Conservation (phyloP, 1,140 invertebrate genomes). For the Plutomurus gul region DNA sequence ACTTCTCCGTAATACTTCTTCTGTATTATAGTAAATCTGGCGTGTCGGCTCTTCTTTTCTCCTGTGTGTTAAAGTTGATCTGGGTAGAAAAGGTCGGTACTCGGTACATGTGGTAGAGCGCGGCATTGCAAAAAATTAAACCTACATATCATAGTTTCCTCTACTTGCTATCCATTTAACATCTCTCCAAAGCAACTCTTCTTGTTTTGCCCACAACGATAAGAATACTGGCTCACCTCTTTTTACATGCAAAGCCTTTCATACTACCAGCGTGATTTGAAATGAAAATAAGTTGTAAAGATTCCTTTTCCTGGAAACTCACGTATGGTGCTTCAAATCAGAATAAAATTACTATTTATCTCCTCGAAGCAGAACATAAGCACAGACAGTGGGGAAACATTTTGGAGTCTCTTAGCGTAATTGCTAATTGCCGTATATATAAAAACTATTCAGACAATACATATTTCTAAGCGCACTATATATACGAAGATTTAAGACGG, state of each 20-base stretch:
- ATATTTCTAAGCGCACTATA: too few relatives aligned
- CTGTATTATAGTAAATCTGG: not conserved
- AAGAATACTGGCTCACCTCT: not conserved
- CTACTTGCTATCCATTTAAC: not conserved
- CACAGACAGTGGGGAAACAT: not conserved
- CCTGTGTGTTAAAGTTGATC: too few relatives aligned
- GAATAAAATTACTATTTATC: conserved; percentile 30
- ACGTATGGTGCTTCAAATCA: conserved; percentile 20
- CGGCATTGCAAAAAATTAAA: conserved; percentile 25
- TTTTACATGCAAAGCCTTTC: not conserved
- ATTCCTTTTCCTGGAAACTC: conserved; percentile 15
- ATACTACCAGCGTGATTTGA: not conserved
- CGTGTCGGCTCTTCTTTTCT: too few relatives aligned
- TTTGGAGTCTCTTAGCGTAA: not conserved
- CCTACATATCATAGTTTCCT: conserved; percentile 10
- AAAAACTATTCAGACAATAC: too few relatives aligned
- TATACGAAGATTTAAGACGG: too few relatives aligned
- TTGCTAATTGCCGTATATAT: conserved; percentile 12
- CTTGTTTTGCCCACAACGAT: not conserved
- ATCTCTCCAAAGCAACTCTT: too few relatives aligned
- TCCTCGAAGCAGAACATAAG: not conserved
- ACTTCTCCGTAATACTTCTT: not conserved
- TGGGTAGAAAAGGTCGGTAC: too few relatives aligned
- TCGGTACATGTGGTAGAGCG: too few relatives aligned
- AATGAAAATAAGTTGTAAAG: not conserved